Base-by-base conservation (phyloP, 2,888 invertebrate genomes). In the Scaptomyza caliginosa region DNA sequence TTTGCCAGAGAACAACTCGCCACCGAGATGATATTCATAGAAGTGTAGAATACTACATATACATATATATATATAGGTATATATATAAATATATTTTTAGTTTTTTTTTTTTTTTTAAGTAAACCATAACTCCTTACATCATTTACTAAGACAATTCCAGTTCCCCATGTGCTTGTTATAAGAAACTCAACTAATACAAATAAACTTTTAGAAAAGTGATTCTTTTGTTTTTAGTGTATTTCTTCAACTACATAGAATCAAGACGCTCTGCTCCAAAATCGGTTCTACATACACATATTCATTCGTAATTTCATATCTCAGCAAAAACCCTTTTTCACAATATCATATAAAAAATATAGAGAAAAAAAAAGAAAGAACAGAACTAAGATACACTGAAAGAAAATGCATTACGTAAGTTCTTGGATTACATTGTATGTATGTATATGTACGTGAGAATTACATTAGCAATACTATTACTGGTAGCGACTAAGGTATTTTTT, bases 111-210 rank as follows among this genome's bases (percentile, higher is more conserved):
- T 67, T 80, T 86, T 63, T 76, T 60, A 39, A 67, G 50, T 51
- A 64, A 56, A 62, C 28, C 49, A 45, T 52, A 54, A 72, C 46
- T 59, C 64, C 59, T 59, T 71, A 57, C 39, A 66, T 60, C 38
- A 73, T 67, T 76, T 49, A 76, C 55, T 72, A 72, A 56, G 26
- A 62, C 62, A 84, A 71, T 71, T 81, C 78, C 87, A 77, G 64
- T 68, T 80, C 69, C 86, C 67, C 74, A n/a, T n/a, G 85, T 77
- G 80, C 87, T 81, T 81, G 75, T 85, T 87, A 77, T 85, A 85
- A 86, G 74, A 85, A 76, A 58, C 42, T 71, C 75, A 79, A 67
- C 55, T 66, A 78, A 70, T 64, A 34, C 73, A 71, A 80, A 80
- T 86, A 84, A 81, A 84, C 75, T 77, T 86, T 74, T 87, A 84